A percentile compares a stretch with the other conserved stretches of the same genome.
Conservation (phyloP, 2,113 vertebrate genomes). For the Edolisoma coerulescens region DNA sequence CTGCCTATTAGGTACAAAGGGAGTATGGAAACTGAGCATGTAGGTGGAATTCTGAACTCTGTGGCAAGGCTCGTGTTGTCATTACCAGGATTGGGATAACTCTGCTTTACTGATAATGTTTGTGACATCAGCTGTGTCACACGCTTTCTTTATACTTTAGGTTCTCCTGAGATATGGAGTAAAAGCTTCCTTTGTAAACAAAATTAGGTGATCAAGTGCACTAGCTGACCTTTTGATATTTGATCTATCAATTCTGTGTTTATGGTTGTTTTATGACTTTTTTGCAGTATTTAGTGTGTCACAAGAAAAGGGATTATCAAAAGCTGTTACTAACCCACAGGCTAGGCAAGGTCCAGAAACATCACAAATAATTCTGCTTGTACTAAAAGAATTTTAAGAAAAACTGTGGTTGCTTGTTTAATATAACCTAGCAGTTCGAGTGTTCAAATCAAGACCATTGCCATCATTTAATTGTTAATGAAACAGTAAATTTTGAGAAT, state of each 20-base stretch:
- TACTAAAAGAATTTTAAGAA: background rate
- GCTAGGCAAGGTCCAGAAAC: background rate
- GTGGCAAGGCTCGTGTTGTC: background rate
- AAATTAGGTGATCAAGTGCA: background rate
- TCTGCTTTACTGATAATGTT: background rate
- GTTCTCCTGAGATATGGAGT: fast-evolving
- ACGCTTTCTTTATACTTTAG: background rate
- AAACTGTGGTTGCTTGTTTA: background rate
- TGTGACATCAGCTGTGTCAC: background rate
- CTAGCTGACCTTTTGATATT: background rate
- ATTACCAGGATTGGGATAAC: background rate
- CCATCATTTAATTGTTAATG: background rate
- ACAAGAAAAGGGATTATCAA: background rate
- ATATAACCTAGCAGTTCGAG: background rate
- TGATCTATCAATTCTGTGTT: background rate
- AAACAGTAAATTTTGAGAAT: background rate
- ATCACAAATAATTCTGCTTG: background rate
- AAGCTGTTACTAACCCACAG: background rate
- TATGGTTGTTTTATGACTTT: background rate
- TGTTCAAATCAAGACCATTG: background rate
- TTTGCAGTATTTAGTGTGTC: background rate
- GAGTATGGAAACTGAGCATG: background rate
- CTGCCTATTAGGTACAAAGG: background rate
- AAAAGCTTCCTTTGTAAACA: background rate
- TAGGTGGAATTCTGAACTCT: background rate